Conservation (phyloP, 2,113 vertebrate species). For the Apaloderma vittatum region DNA sequence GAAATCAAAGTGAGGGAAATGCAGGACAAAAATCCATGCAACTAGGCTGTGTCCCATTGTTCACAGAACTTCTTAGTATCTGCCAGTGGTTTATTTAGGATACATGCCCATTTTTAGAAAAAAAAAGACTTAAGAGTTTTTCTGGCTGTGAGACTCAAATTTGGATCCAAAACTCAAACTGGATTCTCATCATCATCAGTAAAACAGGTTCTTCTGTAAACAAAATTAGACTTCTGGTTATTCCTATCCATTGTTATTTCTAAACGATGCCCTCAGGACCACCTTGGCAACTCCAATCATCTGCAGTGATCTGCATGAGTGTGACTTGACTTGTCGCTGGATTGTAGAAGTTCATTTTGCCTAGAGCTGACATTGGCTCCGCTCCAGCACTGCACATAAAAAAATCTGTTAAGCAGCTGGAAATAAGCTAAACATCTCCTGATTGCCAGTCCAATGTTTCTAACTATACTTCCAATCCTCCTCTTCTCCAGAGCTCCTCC, state of each 20-base stretch:
- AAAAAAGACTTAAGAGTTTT: not conserved
- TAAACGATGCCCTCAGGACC: constrained; percentile 13
- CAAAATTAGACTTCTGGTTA: constrained; percentile 36
- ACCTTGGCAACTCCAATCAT: not conserved
- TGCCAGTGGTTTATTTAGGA: constrained; percentile 3
- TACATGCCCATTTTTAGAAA: not conserved
- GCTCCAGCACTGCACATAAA: not conserved
- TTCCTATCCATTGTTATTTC: not conserved
- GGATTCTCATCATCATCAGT: constrained; percentile 36
- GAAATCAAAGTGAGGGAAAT: not conserved
- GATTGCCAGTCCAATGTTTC: not conserved
- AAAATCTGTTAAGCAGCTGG: constrained; percentile 5
- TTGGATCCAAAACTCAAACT: constrained; percentile 6
- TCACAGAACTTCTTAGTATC: not conserved
- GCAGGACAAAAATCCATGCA: not conserved
- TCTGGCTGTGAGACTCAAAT: not conserved
- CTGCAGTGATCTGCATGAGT: not conserved
- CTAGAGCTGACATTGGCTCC: not conserved
- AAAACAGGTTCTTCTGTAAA: constrained; percentile 49
- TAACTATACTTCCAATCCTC: not conserved
- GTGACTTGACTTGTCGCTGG: constrained; percentile 10
- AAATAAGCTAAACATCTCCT: constrained; percentile 23
- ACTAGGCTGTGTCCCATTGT: not conserved
- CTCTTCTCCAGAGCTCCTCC: not conserved
- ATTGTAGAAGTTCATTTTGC: constrained; percentile 12